Evolutionary conservation across 2,797 vertebrate genomes (phyloP).

Genomic region (Sebastes hopkinsi): DNA sequence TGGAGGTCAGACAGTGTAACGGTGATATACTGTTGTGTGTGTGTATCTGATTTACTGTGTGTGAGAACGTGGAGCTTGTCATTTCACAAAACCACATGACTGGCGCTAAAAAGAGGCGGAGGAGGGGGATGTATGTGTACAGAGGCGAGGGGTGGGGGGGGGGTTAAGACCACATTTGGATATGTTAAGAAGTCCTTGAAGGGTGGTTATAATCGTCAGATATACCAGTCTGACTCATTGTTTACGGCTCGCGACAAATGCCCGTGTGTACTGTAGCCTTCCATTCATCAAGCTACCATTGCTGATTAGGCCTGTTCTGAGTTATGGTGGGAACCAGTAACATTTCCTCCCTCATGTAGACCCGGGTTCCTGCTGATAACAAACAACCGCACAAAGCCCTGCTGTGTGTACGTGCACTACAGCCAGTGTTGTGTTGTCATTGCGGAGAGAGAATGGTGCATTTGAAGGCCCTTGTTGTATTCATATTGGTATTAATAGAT

Average conservation of each 20-base stretch:
- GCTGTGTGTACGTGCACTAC: conserved; percentile 49
- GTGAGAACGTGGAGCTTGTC: conserved; percentile 65
- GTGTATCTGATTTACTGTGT: conserved; percentile 63
- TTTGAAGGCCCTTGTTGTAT: conserved; percentile 36
- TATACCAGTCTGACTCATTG: conserved; percentile 66
- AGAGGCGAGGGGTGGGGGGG: not conserved
- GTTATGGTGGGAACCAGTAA: conserved; percentile 78
- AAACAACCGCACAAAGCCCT: conserved; percentile 56
- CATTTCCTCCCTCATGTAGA: conserved; percentile 70
- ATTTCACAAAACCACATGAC: conserved; percentile 71
- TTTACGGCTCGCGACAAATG: conserved; percentile 57
- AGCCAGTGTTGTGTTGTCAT: conserved; percentile 15
- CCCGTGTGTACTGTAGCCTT: conserved; percentile 41
- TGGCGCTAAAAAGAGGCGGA: conserved; percentile 39
- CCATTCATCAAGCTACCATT: conserved; percentile 67
- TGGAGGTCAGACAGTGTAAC: conserved; percentile 52
- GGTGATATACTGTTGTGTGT: conserved; percentile 32
- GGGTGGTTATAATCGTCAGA: conserved; percentile 61
- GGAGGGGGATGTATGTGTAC: conserved; percentile 11
- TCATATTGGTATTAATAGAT: conserved; percentile 68
- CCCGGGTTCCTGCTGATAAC: conserved; percentile 78
- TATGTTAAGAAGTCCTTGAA: conserved; percentile 65
- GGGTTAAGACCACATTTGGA: conserved; percentile 25
- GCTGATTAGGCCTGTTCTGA: conserved; percentile 68
- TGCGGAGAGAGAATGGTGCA: conserved; percentile 10